Evolutionary conservation across 2,113 vertebrate species (phyloP).

Genomic region (Pygathrix nemaeus): DNA sequence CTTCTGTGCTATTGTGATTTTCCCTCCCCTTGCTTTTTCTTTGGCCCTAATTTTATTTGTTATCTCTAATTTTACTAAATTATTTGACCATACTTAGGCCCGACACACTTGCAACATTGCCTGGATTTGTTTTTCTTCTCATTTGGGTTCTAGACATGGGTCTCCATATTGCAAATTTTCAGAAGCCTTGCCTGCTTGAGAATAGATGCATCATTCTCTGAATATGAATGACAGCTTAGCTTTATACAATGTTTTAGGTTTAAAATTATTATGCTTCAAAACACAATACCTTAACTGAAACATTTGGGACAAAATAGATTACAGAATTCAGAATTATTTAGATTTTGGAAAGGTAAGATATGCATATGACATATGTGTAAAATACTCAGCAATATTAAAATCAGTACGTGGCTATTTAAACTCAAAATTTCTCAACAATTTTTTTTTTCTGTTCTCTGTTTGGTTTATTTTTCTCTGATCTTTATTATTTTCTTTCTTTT

Average conservation of each 20-base stretch:
- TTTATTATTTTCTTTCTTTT: no score
- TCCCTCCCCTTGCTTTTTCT: not conserved
- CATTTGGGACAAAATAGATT: not conserved
- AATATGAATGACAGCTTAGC: not conserved
- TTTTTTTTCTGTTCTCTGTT: no score
- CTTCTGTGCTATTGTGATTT: not conserved
- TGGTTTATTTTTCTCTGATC: no score
- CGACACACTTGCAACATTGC: no score
- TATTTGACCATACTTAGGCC: not conserved
- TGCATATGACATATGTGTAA: not conserved
- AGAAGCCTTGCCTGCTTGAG: not conserved
- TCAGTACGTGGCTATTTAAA: not conserved
- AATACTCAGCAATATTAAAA: not conserved
- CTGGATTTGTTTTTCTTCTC: not conserved
- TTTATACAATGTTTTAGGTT: not conserved
- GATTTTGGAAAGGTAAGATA: not conserved
- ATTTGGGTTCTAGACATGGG: not conserved
- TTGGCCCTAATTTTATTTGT: not conserved
- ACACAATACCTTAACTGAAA: not conserved
- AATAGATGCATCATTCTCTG: not conserved
- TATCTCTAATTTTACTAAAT: not conserved
- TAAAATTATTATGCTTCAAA: not conserved
- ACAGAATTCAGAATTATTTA: not conserved
- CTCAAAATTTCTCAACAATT: not conserved
- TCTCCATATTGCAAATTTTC: not conserved